Evolutionary conservation across 2,888 invertebrate species (phyloP).

Genomic region (Scelioninae gen. 1): DNA sequence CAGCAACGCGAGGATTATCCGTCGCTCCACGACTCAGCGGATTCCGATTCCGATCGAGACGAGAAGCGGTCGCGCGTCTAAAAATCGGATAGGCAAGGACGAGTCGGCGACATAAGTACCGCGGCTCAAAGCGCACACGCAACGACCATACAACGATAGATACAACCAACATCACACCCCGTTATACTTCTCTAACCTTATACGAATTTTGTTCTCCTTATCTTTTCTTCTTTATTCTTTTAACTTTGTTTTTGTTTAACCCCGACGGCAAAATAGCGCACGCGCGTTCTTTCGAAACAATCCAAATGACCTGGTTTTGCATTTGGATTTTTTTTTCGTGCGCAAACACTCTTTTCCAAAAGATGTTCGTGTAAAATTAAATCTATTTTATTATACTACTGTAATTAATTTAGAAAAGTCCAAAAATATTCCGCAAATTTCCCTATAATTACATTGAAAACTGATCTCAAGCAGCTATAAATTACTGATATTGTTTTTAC

Average conservation of each 20-base stretch:
- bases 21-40: slow-evolving; percentile 83
- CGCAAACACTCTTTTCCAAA: slow-evolving; percentile 18
- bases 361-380: slow-evolving; percentile 29
- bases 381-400: neutral
- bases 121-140: slow-evolving; percentile 69
- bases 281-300: slow-evolving; percentile 19
- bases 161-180: slow-evolving; percentile 29
- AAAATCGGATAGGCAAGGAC: slow-evolving; percentile 61
- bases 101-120: slow-evolving; percentile 45
- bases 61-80: slow-evolving; percentile 83
- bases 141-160: slow-evolving; percentile 64
- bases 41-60: slow-evolving; percentile 84
- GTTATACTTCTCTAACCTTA: slow-evolving; percentile 4
- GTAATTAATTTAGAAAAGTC: too few species aligned
- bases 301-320: slow-evolving; percentile 1
- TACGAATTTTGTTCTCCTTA: neutral
- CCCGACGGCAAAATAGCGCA: slow-evolving; percentile 23
- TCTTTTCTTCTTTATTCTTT: neutral
- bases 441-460: too few species aligned
- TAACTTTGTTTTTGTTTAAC: neutral
- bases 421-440: too few species aligned
- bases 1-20: slow-evolving; percentile 85
- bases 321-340: slow-evolving; percentile 20
- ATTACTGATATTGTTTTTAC: too few species aligned
- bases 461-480: too few species aligned